Base-by-base conservation (phyloP, 2,113 vertebrate species). In the Monopterus albus region DNA sequence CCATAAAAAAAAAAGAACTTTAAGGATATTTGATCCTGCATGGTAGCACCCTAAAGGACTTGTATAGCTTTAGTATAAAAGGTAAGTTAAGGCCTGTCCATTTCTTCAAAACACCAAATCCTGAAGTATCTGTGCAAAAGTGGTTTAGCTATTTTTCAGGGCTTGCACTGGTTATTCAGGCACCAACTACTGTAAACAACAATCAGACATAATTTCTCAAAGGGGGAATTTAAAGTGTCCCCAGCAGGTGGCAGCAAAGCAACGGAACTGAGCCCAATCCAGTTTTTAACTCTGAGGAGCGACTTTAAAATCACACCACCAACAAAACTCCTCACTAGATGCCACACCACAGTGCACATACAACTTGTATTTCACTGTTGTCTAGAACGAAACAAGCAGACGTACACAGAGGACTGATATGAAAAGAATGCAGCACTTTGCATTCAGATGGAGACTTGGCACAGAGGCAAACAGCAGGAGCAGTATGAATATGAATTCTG, bases 231-330 rank as follows among this genome's bases (percentile, higher is more conserved):
- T 6, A 56, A n/a, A 0, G 2, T 58, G 21, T 12, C 0, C 51
- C 89, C 89, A 89, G 26, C 28, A 70, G 89, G 68, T 61, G 88
- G 87, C 82, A 84, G 86, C 75, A 89, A 15, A 79, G 60, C 25
- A 5, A 5, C 1, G 43, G 28, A 31, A 1, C 56, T 0, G 10
- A 9, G 11, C 62, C 47, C 25, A 2, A 45, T 31, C 18, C 31
- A 0, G 3, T n/a, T 35, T 51, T 33, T 12, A 20, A 25, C 6
- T 12, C 23, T 11, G 20, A 25, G 26, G 18, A 50, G n/a, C 3
- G 18, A 52, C 55, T 8, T 53, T 62, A 0, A 31, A 29, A 51
- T 56, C 13, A 17, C 21, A 39, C 45, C 31, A 38, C 51, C 76
- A 77, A 80, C 51, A 31, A 69, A 75, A 49, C 12, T n/a, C 31